Percentiles rank a stretch among this genome's conserved stretches.
Evolutionary conservation across 2,797 vertebrate species (phyloP).

Genomic region (Eidolon dupreanum): DNA sequence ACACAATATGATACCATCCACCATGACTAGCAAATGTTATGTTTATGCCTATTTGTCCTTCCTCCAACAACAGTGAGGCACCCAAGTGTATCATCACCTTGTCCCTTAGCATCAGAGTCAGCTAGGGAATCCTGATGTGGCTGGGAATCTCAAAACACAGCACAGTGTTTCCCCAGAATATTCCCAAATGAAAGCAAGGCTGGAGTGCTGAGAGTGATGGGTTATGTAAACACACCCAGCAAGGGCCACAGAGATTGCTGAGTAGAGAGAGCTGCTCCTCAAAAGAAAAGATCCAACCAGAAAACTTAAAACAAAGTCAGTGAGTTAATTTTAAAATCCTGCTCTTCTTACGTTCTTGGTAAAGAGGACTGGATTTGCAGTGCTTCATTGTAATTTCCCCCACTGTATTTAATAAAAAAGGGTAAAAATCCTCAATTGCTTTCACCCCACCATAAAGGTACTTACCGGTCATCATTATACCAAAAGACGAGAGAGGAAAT

Average conservation of each 20-base stretch:
- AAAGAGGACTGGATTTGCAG: not conserved
- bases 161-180: slow-evolving; percentile 47
- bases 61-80: not conserved
- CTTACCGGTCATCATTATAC: not conserved
- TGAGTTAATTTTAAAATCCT: not conserved
- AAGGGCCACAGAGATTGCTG: not conserved
- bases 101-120: not conserved
- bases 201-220: not conserved
- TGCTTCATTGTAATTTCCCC: not conserved
- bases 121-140: not conserved
- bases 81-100: not conserved
- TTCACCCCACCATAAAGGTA: not conserved
- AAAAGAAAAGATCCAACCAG: not conserved
- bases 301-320: not conserved
- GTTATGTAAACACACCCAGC: not conserved
- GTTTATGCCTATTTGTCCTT: not conserved
- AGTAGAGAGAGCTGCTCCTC: not conserved
- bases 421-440: not conserved
- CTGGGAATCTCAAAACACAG: slow-evolving; percentile 60
- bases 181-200: slow-evolving; percentile 43
- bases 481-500: not conserved
- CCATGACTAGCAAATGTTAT: not conserved
- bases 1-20: not conserved
- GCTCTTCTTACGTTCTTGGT: not conserved
- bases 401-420: not conserved